phyloP scores from a whole-genome alignment of 2,888 invertebrate species.

The Mythimna impura region DNA sequence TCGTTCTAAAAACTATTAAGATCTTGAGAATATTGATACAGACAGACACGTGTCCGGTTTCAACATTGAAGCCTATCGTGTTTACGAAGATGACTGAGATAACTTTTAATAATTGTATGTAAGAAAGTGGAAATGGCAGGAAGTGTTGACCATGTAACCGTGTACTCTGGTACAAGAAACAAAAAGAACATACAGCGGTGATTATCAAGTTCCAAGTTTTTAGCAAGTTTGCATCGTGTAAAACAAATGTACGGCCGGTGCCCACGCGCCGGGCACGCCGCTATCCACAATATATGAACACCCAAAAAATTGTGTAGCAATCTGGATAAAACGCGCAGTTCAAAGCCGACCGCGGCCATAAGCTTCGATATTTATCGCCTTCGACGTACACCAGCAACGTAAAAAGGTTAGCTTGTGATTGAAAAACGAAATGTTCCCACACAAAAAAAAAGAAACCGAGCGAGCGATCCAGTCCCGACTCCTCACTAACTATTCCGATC shows the following conservation, averaged over 20 bases:
- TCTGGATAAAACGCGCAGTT: conserved; percentile 79
- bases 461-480: conserved; percentile 63
- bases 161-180: not conserved
- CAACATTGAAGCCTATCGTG: conserved; percentile 24
- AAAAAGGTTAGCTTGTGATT: conserved; percentile 85
- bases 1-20: conserved; percentile 27
- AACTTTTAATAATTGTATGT: not conserved
- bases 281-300: conserved; percentile 60
- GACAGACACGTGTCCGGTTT: conserved; percentile 34
- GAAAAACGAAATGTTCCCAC: conserved; percentile 87
- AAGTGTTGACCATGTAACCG: not conserved
- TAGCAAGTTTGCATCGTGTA: conserved; percentile 55
- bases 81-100: not conserved
- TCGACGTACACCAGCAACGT: conserved; percentile 78
- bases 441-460: conserved; percentile 73
- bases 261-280: conserved; percentile 60
- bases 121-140: not conserved
- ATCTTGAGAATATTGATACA: conserved; percentile 30
- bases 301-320: conserved; percentile 73
- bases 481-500: conserved; percentile 64
- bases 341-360: conserved; percentile 87
- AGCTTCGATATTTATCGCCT: conserved; percentile 86
- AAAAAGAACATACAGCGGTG: conserved; percentile 7
- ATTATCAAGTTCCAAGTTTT: conserved; percentile 58
- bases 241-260: conserved; percentile 51